Base-by-base conservation (phyloP, 2,113 vertebrate genomes). In the Tringa solitaria region DNA sequence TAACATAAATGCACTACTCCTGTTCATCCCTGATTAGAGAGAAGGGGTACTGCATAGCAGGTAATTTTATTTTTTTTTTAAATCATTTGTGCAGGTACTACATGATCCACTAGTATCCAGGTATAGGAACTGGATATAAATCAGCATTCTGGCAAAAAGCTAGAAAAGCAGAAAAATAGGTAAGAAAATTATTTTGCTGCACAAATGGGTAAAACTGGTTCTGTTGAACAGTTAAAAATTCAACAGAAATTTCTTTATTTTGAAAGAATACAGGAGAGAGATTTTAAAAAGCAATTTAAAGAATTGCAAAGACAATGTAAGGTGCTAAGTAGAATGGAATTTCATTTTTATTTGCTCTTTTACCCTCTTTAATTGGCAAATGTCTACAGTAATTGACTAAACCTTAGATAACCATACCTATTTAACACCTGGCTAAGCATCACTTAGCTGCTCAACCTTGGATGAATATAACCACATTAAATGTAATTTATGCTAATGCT, bases 381-480 rank as follows among this genome's bases (percentile, higher is more conserved):
- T 61, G 68, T 61, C 75, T 92, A 53, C 57, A 91, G 76, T 90
- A 94, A 88, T 93, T 91, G 91, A 72, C 94, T 67, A 80, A 76
- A 87, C 51, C 78, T 88, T 76, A 82, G 84, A 87, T 60, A 93
- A 79, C 53, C 76, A 53, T 76, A 91, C 63, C 67, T 90, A 96
- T 96, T 97, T 97, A 96, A 96, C 96, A 96, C 81, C 78, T 93
- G 95, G 90, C 78, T 97, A 96, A 91, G 88, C 94, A 95, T 61
- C 87, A 96, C 80, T 97, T 96, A 91, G 75, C 93, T 65, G 87
- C 91, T 93, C 78, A 96, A 84, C 85, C 79, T n/a, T 80, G 76
- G 81, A 61, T 96, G 73, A 95, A 92, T 30, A 70, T 63, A 79
- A 93, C 77, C 86, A 93, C 39, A 88, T 85, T 86, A 93, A 95